Conservation (phyloP, 2,888 invertebrate genomes). For the Acanthosoma haemorrhoidale region DNA sequence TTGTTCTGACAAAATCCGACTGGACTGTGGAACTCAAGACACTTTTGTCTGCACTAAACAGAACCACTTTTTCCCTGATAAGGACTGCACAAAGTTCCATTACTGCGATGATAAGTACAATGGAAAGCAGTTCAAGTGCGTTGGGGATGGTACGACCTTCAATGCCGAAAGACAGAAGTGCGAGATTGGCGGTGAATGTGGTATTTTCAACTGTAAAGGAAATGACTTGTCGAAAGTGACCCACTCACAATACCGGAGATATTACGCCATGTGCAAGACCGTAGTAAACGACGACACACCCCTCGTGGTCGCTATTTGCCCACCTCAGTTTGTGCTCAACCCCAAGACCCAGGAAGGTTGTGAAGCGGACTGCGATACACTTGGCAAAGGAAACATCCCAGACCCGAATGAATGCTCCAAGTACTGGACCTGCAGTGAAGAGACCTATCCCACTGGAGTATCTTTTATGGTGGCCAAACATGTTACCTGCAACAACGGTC, state of each 20-base stretch:
- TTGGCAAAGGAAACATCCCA: constrained; percentile 8
- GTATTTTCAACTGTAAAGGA: constrained; percentile 13
- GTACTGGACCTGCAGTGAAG: constrained; percentile 6
- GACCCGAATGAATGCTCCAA: constrained; percentile 22
- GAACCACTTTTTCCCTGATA: not conserved
- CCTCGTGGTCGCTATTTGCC: constrained; percentile 8
- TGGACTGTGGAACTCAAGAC: not conserved
- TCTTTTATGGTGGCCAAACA: not conserved
- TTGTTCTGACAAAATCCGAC: not conserved
- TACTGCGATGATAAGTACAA: not conserved
- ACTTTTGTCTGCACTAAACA: not conserved
- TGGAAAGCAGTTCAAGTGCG: not conserved
- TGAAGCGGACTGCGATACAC: constrained; percentile 18
- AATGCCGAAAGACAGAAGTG: not conserved
- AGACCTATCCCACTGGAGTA: not conserved
- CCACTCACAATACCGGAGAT: not conserved
- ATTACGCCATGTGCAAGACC: not conserved
- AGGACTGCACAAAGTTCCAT: not conserved
- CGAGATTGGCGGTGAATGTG: not conserved
- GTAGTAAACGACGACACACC: not conserved
- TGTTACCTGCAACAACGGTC: not conserved
- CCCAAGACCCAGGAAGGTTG: not conserved
- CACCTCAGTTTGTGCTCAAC: not conserved
- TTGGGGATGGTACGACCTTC: not conserved
- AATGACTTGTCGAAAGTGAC: not conserved